Conservation (phyloP, 2,888 invertebrate species). For the Beris chalybata region DNA sequence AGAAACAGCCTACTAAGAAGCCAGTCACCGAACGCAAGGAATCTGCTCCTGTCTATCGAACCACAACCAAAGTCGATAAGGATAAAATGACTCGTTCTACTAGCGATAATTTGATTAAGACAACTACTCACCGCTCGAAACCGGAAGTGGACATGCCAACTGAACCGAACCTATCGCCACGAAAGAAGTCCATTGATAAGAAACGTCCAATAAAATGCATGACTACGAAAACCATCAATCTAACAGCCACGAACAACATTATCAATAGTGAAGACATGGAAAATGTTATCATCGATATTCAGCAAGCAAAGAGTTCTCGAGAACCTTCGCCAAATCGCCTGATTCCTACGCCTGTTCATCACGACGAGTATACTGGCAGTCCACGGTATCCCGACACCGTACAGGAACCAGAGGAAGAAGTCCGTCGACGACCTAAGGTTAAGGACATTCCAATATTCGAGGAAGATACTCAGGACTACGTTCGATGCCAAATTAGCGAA, state of each 20-base stretch:
- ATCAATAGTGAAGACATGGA: slow-evolving; percentile 60
- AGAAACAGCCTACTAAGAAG: slow-evolving; percentile 44
- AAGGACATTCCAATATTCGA: slow-evolving; percentile 62
- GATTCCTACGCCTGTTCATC: slow-evolving; percentile 67
- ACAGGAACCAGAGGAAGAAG: slow-evolving; percentile 72
- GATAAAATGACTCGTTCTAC: slow-evolving; percentile 60
- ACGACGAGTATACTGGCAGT: slow-evolving; percentile 62
- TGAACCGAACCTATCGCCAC: slow-evolving; percentile 36
- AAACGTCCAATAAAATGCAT: slow-evolving; percentile 56
- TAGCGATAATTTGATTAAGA: slow-evolving; percentile 63
- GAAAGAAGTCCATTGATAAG: slow-evolving; percentile 35
- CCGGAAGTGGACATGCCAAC: slow-evolving; percentile 45
- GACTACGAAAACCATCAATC: slow-evolving; percentile 60
- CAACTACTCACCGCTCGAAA: slow-evolving; percentile 47
- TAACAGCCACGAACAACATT: slow-evolving; percentile 57
- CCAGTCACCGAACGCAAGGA: slow-evolving; percentile 56
- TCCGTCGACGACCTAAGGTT: slow-evolving; percentile 54
- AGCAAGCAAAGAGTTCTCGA: slow-evolving; percentile 73
- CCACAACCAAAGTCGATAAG: slow-evolving; percentile 56
- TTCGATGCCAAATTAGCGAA: slow-evolving; percentile 61
- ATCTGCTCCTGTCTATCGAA: slow-evolving; percentile 56
- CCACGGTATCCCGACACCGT: slow-evolving; percentile 75
- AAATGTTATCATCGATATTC: slow-evolving; percentile 69
- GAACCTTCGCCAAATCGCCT: slow-evolving; percentile 75
- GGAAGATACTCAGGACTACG: slow-evolving; percentile 57